phyloP scores from a whole-genome alignment of 2,797 vertebrate species.

The Prionace glauca region DNA sequence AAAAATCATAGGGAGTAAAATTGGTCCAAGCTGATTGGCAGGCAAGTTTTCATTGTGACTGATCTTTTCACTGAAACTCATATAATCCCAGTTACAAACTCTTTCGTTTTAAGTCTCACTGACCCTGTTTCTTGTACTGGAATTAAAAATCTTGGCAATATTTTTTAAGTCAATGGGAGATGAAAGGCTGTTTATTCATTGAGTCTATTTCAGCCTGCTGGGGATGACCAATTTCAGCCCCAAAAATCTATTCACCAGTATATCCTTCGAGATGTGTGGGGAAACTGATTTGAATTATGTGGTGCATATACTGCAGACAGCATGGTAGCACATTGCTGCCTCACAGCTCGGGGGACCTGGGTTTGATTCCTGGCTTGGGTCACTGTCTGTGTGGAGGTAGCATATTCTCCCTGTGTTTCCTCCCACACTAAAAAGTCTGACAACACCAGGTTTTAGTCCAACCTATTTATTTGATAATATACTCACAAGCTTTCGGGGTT shows the following conservation, averaged over 20 bases:
- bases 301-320: background rate
- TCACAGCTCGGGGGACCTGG: no score
- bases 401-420: no score
- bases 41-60: background rate
- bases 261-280: background rate
- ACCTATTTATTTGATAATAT: no score
- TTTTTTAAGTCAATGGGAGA: background rate
- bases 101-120: background rate
- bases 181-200: background rate
- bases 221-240: no score
- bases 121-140: background rate
- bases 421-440: no score
- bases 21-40: background rate
- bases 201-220: background rate
- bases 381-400: no score
- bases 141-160: background rate
- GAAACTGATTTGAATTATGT: background rate
- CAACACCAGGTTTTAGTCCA: no score
- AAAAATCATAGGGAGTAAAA: background rate
- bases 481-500: no score
- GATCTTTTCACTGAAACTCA: background rate
- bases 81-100: background rate
- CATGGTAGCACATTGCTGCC: no score
- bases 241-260: background rate
- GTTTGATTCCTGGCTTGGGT: no score